These are phyloP conservation scores for Scolopax mira DNA, from an alignment of 2,113 vertebrate genomes.

Conservation along the genomic window DNA sequence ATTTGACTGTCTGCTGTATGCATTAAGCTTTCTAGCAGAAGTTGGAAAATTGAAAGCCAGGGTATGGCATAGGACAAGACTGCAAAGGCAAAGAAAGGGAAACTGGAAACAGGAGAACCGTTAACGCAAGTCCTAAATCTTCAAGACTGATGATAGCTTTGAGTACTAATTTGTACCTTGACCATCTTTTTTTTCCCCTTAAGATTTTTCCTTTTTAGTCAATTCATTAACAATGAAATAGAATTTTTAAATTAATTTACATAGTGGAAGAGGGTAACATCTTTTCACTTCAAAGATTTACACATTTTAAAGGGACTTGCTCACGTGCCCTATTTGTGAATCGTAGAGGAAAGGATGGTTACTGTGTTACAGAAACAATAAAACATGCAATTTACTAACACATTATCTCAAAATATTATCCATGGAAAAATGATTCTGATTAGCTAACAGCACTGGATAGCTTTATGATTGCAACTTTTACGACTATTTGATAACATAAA, in stretches of 20 bases:
- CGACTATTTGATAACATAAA: constrained; percentile 17
- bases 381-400: constrained; percentile 30
- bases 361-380: constrained; percentile 31
- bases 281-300: neutral
- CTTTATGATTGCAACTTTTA: constrained; percentile 43
- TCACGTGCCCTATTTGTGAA: neutral
- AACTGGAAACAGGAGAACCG: neutral
- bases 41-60: neutral
- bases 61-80: neutral
- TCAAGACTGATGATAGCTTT: neutral
- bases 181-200: neutral
- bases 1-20: neutral
- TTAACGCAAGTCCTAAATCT: neutral
- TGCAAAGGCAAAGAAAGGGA: neutral
- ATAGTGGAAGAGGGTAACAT: neutral
- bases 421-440: constrained; percentile 52
- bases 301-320: neutral
- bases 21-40: neutral
- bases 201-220: neutral
- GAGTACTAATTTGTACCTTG: neutral
- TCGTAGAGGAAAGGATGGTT: neutral
- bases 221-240: neutral
- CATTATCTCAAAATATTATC: constrained; percentile 13
- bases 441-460: constrained; percentile 14
- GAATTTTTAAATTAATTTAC: neutral